Conservation (phyloP, 2,888 invertebrate species). For the Cenopis cana region DNA sequence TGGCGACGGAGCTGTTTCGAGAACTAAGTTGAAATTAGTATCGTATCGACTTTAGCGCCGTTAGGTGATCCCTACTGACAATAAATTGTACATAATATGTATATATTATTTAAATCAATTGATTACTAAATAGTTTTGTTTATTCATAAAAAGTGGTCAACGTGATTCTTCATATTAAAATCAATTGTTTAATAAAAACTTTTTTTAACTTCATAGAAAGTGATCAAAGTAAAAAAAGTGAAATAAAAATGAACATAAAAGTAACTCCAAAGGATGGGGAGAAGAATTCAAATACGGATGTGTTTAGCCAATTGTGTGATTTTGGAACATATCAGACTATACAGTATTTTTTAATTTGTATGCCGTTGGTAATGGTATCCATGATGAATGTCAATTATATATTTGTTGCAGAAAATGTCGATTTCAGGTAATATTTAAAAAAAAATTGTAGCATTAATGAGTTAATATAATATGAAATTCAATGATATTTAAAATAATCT, state of each 20-base stretch:
- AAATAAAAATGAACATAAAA: slow-evolving; percentile 29
- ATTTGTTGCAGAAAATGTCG: slow-evolving; percentile 69
- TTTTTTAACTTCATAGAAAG: background rate
- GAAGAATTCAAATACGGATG: slow-evolving; percentile 47
- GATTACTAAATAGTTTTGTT: too few relatives aligned
- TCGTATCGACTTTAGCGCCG: slow-evolving; percentile 45
- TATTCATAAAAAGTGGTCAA: too few relatives aligned
- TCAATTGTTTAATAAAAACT: background rate
- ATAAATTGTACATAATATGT: slow-evolving; percentile 4
- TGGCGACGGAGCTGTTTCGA: slow-evolving; percentile 15
- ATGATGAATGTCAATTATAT: slow-evolving; percentile 76
- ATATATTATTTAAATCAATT: slow-evolving; percentile 1
- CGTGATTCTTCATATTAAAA: too few relatives aligned
- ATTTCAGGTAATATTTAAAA: slow-evolving; percentile 60
- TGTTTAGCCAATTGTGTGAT: slow-evolving; percentile 54
- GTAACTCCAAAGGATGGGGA: slow-evolving; percentile 47
- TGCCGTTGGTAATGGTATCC: slow-evolving; percentile 65
- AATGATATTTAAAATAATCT: too few relatives aligned
- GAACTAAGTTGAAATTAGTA: slow-evolving; percentile 46
- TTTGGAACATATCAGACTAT: slow-evolving; percentile 68
- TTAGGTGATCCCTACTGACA: slow-evolving; percentile 9
- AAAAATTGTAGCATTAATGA: too few relatives aligned
- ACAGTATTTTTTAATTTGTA: slow-evolving; percentile 68
- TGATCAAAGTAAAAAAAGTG: background rate
- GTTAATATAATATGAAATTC: too few relatives aligned